Percentiles rank a stretch among this genome's conserved stretches.
Evolutionary conservation across 2,797 vertebrate genomes (phyloP).

Genomic region (Sebastes hubbsi): DNA sequence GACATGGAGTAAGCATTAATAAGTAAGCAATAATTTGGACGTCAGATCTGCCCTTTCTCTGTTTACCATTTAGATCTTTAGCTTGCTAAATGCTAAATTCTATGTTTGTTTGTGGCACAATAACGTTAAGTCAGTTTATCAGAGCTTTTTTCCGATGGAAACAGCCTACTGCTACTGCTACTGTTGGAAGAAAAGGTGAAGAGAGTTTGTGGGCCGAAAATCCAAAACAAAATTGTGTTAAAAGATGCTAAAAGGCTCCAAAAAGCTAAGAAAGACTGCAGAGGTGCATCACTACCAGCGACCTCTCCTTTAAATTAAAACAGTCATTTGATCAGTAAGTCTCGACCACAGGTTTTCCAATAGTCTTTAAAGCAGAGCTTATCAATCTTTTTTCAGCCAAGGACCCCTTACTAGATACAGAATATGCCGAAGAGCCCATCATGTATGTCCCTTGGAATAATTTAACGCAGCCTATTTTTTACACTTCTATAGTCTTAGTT

Average conservation of each 20-base stretch:
- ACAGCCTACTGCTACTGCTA: not conserved
- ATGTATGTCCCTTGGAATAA: no score
- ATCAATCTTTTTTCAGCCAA: no score
- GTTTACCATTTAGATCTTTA: not conserved
- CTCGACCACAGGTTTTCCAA: not conserved
- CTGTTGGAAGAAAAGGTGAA: not conserved
- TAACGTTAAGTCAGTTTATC: not conserved
- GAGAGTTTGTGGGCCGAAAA: not conserved
- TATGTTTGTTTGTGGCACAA: not conserved
- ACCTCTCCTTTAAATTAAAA: not conserved
- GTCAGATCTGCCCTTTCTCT: not conserved
- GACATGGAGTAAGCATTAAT: no score
- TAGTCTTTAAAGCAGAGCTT: not conserved
- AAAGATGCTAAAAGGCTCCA: not conserved
- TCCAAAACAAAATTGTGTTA: not conserved
- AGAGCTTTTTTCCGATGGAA: not conserved
- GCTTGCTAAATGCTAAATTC: not conserved
- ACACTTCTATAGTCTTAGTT: no score
- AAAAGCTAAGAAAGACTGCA: not conserved
- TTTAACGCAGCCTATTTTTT: no score
- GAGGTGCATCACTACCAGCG: not conserved
- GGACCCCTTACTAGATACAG: no score
- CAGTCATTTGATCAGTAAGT: not conserved
- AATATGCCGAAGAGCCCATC: no score
- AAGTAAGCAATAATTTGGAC: not conserved